Evolutionary conservation across 2,113 vertebrate species (phyloP), one percentile per base, ranked within the genome.

Genomic region (Oncorhynchus kisutch): DNA sequence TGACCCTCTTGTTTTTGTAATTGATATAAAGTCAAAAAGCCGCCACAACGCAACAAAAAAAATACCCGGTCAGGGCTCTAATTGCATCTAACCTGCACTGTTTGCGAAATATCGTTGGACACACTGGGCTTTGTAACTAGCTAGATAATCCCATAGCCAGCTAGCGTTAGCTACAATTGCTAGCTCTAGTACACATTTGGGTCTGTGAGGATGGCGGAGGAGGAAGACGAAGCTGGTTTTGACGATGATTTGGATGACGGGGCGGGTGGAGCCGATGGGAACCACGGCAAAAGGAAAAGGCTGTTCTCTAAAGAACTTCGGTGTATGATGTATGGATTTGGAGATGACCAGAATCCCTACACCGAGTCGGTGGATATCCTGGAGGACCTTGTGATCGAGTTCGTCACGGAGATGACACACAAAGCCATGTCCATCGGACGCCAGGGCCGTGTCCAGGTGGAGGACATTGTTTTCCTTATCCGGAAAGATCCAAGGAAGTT

Each of bases 281-380:
- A 94, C 72, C 96, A 97, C 70, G 97, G 97, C 11, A 94, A 89
- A 82, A 93, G 97, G 79, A 98, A 99, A 82, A 84, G 97, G 79
- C 95, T 99, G 14, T 99, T 99, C 89, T 98, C 97, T 64, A 99
- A 99, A 90, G 97, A 99, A 85, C 89, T 99, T 20, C 93, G 98
- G 1, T 99, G 98, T 78, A 99, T 99, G 98, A 99, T 99, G 98
- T 99, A 99, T 83, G 98, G 98, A 1, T 99, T 99, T 0, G 98
- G 98, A 7, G 98, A 99, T 65, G 98, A 99, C 87, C 98, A 99
- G 93, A 99, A 99, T 85, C 98, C 98, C 39, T 99, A 99, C 71
- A 99, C 98, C 1, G 98, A 99, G 74, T 99, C 97, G 0, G 98
- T 99, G 83, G 98, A 99, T 79, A 99, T 99, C 72, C 93, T 99